Base-by-base conservation (phyloP, 2,888 invertebrate species). In the Chloromyia formosa region DNA sequence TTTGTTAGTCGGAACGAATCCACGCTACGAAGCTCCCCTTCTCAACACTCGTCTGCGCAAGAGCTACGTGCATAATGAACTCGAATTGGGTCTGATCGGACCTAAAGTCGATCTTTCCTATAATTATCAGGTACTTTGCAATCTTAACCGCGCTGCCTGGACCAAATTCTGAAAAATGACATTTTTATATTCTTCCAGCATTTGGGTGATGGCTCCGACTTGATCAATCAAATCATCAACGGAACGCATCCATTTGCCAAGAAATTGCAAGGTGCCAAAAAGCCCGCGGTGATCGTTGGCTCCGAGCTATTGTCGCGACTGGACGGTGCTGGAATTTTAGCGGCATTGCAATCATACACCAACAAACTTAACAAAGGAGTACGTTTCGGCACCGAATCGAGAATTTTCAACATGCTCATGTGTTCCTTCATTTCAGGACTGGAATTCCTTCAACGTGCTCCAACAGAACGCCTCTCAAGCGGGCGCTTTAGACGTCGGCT, bases 11-110 rank as follows among this genome's bases (percentile, higher is more conserved):
- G 99, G 99, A 74, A 97, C 97, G 1, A 99, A 99, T 88, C 95
- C 97, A 0, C 90, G 99, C 71, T 96, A 94, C 84, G 99, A 99
- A 87, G 98, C 99, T 54, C 98, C 99, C 0, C 87, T 99, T 40
- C 87, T 99, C 75, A 99, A 99, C 86, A 93, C 98, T 0, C 91
- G 99, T 80, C 91, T 99, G 78, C 91, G 99, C 76, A 99, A 99
- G 86, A 91, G 93, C 75, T 98, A 93, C 87, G 88, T 98, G n/a
- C 96, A 98, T 83, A 95, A 95, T 84, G 97, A 98, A 83, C 89
- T 94, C 18, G 89, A 91, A 77, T 87, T 99, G 58, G 98, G 94
- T 0, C 85, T 95, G 49, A 89, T 99, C 80, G 99, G 99, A 10
- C 93, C 96, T 0, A 88, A 94, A 82, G 90, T 98, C 7, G 96